These are phyloP conservation scores for Petrolisthes cinctipes DNA, from an alignment of 2,888 invertebrate genomes.

Conservation along the genomic window DNA sequence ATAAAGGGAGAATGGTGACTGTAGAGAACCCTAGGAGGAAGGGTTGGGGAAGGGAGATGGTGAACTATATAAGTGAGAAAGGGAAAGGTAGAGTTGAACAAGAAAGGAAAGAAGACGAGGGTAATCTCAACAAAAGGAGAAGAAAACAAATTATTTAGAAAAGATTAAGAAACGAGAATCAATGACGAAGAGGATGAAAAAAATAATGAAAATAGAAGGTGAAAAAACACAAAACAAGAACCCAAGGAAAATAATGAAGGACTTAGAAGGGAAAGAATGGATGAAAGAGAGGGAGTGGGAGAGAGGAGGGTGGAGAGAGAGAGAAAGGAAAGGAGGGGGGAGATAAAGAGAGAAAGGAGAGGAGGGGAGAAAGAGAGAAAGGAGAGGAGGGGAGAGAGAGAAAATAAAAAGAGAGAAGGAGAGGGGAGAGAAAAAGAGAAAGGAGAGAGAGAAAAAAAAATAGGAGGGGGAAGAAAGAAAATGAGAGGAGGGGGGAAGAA, in stretches of 20 bases:
- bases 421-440: background rate
- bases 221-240: background rate
- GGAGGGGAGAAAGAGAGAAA: background rate
- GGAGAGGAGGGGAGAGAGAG: background rate
- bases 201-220: background rate
- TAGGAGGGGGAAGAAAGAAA: background rate
- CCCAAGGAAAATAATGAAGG: background rate
- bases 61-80: background rate
- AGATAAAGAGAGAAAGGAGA: background rate
- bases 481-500: background rate
- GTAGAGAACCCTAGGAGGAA: background rate
- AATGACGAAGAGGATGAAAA: background rate
- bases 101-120: no score
- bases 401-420: background rate
- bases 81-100: background rate
- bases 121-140: no score
- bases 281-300: background rate
- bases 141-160: background rate
- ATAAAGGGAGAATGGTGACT: background rate
- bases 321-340: background rate
- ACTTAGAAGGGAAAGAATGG: background rate
- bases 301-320: background rate
- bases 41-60: background rate
- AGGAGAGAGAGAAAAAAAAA: background rate
- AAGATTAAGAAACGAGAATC: background rate